Base-by-base conservation (phyloP, 2,797 vertebrate genomes). In the Pipistrellus pipistrellus region DNA sequence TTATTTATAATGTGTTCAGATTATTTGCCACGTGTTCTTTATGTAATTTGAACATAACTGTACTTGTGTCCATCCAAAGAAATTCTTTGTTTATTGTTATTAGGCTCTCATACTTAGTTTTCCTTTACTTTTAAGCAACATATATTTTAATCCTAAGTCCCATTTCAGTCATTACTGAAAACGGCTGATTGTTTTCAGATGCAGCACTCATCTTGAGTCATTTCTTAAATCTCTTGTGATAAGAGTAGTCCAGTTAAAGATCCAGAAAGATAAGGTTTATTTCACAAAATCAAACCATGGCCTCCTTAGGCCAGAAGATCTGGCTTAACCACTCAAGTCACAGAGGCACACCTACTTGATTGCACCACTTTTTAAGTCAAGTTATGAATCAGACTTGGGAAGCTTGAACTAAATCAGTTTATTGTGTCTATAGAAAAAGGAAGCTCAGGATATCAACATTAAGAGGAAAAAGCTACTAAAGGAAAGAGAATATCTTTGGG, bases 271-370 rank as follows among this genome's bases (percentile, higher is more conserved):
- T 94, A 71, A 94, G 92, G 35, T 83, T 92, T 76, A 7, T 4
- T 14, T 25, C 11, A 82, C 92, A 93, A 97, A 97, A 95, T 93
- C 95, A 94, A 94, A 80, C 81, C 62, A n/a, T 17, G 23, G 57
- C 90, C 32, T 93, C 85, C 4, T 20, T 17, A 77, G 88, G 93
- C 96, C 95, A 95, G 97, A 97, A 98, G 97, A 97, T 97, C 97
- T 97, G 77, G 94, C 62, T 97, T 93, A 97, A 84, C 95, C 5
- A 9, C 95, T 75, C 64, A 13, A 75, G 71, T 86, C 88, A 72
- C 64, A 83, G 91, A 95, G 97, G 78, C 82, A 73, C 35, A 18
- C 88, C 93, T 25, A 8, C 23, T 32, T 59, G 69, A 66, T 97
- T 97, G 76, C 93, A 53, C 88, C 94, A 94, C 88, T 62, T 85